Evolutionary conservation across 2,113 vertebrate species (phyloP).

Genomic region (Alces alces): DNA sequence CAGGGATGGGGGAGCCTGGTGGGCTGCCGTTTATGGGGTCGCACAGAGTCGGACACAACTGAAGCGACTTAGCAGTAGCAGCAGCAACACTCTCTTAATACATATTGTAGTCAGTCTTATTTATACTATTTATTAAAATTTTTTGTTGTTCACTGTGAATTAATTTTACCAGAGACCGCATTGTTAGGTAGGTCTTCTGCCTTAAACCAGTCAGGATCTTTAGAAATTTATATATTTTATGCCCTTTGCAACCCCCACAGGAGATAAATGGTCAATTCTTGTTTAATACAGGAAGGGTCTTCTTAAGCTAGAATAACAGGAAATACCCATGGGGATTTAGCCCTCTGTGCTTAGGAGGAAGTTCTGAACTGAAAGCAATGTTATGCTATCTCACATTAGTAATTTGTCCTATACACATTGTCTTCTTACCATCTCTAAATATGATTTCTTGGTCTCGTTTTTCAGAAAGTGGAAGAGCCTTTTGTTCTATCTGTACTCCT

Average conservation of each 20-base stretch:
- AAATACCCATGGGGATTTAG: not conserved
- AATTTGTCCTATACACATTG: not conserved
- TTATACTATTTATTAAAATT: not conserved
- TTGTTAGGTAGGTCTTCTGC: not conserved
- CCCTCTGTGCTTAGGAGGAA: not conserved
- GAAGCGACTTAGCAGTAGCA: not conserved
- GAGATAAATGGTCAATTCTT: not conserved
- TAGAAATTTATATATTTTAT: not conserved
- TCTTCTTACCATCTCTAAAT: not conserved
- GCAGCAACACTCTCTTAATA: not conserved
- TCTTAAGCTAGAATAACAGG: not conserved
- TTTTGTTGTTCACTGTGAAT: not conserved
- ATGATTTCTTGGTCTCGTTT: not conserved
- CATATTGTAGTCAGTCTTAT: not conserved
- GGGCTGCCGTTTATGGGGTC: rapidly evolving
- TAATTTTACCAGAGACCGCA: not conserved
- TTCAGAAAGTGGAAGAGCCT: not conserved
- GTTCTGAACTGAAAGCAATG: not conserved
- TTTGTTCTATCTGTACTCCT: not conserved
- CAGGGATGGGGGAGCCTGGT: not conserved
- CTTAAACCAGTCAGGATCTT: not conserved
- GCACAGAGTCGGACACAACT: rapidly evolving
- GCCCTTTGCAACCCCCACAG: not conserved
- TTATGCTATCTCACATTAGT: not conserved
- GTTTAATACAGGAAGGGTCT: not conserved